Evolutionary conservation across 2,113 vertebrate species (phyloP), one percentile per base, ranked within the genome.

Genomic region (Notothenia rossii): DNA sequence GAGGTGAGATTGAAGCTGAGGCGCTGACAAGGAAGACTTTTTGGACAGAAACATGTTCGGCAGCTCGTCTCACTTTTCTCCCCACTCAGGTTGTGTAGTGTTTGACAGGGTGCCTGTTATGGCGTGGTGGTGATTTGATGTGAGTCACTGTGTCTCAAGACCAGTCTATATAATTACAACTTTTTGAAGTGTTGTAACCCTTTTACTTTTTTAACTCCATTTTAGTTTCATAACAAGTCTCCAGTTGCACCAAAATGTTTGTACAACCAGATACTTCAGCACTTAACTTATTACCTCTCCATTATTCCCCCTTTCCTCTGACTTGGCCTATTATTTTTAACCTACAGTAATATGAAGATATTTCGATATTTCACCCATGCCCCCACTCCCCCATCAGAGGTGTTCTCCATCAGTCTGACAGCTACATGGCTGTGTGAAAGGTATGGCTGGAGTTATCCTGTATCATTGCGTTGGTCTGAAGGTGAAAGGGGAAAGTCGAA

Each of bases 1-100:
- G 4, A 40, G 63, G 78, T 76, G 75, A 69, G 71, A 67, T 59
- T 69, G 55, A 68, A 82, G 77, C 66, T 86, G 74, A 83, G 81
- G 49, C 0, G n/a, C 79, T 48, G 88, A 74, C 46, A 55, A 65
- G 66, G 53, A 63, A 58, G 59, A 51, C 48, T 43, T 22, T 67
- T 63, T 55, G 53, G 80, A 59, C 73, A 59, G 65, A 70, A 65
- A 60, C 7, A 2, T 63, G 70, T 71, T 77, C 15, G n/a, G 46
- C 13, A 36, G 63, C 36, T 67, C 62, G 14, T 48, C 65, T 62
- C 43, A 3, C 45, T 75, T 51, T 13, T 58, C 58, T 60, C n/a
- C 46, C 43, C 78, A n/a, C 69, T 71, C 25, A 6, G 3, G 7
- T n/a, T n/a, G 43, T 43, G 65, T 61, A 11, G 33, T 45, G 64